phyloP scores from a whole-genome alignment of 2,113 vertebrate genomes.

The Promerops cafer region DNA sequence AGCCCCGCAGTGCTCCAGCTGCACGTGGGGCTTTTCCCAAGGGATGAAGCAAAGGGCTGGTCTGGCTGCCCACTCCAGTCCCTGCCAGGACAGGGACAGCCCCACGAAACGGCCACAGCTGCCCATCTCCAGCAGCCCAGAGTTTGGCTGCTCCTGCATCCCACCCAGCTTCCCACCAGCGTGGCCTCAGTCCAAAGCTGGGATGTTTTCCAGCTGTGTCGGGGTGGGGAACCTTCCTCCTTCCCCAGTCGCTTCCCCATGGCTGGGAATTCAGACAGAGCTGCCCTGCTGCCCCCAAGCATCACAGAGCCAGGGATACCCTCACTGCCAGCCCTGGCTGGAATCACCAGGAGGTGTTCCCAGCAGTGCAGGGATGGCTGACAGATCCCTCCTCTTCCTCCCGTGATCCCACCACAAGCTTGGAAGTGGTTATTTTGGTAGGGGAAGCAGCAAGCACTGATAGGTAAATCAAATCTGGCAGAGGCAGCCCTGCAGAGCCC shows the following conservation, averaged over 20 bases:
- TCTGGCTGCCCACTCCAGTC: background rate
- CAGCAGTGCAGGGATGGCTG: background rate
- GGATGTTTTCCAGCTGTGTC: background rate
- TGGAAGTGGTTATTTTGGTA: background rate
- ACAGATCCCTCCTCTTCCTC: background rate
- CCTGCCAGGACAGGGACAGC: background rate
- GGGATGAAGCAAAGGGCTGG: background rate
- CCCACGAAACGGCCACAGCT: accelerated
- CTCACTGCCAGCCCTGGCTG: background rate
- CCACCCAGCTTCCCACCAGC: background rate
- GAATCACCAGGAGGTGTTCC: accelerated
- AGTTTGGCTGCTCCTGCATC: background rate
- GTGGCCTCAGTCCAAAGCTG: background rate
- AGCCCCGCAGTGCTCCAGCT: background rate
- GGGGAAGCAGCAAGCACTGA: background rate
- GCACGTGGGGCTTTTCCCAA: background rate
- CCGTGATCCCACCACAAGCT: background rate
- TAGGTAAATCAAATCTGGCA: background rate
- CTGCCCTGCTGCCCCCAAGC: background rate
- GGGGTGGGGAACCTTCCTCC: background rate
- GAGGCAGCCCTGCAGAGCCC: background rate
- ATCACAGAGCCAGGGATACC: background rate
- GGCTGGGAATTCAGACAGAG: accelerated
- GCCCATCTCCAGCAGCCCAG: background rate
- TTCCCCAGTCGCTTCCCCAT: background rate